Evolutionary conservation across 2,888 invertebrate species (phyloP).

Genomic region (Leptinotarsa juncta): DNA sequence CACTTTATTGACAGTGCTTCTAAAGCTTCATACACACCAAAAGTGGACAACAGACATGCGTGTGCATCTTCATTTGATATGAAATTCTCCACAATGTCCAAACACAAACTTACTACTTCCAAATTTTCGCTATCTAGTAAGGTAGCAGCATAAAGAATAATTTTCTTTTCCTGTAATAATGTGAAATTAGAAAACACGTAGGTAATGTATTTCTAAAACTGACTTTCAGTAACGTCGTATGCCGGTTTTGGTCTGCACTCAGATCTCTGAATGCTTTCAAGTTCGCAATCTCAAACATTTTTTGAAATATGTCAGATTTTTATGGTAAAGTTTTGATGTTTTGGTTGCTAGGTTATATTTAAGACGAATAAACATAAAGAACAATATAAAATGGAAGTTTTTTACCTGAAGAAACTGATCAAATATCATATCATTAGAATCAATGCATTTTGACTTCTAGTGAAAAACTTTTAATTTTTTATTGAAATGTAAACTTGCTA

Average conservation of each 20-base stretch:
- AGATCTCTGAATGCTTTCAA: constrained; percentile 38
- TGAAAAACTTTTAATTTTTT: too few species aligned
- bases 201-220: not conserved
- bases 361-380: too few species aligned
- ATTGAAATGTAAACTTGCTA: too few species aligned
- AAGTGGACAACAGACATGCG: constrained; percentile 48
- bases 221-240: constrained; percentile 37
- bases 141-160: constrained; percentile 52
- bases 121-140: constrained; percentile 49
- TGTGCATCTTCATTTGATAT: constrained; percentile 48
- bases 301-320: constrained; percentile 11
- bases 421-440: too few species aligned
- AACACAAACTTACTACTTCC: constrained; percentile 47
- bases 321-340: not conserved
- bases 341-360: not conserved
- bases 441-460: too few species aligned
- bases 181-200: constrained; percentile 2
- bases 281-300: constrained; percentile 34
- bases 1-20: constrained; percentile 54
- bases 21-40: constrained; percentile 56
- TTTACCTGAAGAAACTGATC: not conserved
- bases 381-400: not conserved
- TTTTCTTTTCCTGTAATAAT: constrained; percentile 51
- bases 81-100: constrained; percentile 55
- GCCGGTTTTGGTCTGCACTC: constrained; percentile 35